These are phyloP conservation scores for Axis porcinus DNA, from an alignment of 2,113 vertebrate species.

Conservation along the genomic window DNA sequence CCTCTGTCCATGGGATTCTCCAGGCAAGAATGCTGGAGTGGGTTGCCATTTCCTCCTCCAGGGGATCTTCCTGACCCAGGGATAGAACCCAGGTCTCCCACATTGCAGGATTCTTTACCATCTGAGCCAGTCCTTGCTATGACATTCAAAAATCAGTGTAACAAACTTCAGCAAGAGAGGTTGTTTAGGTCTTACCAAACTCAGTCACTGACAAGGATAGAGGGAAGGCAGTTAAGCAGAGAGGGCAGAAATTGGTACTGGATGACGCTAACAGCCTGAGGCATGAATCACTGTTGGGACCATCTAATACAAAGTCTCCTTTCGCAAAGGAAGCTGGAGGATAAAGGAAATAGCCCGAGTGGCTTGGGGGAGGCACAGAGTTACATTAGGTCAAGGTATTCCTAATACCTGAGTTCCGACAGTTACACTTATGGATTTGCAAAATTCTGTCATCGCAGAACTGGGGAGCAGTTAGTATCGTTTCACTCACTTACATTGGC, in stretches of 20 bases:
- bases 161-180: not conserved
- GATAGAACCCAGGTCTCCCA: not conserved
- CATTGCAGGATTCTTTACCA: not conserved
- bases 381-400: not conserved
- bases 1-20: not conserved
- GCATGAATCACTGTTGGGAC: not conserved
- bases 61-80: not conserved
- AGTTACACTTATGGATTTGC: not conserved
- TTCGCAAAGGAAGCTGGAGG: not conserved
- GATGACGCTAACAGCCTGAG: not conserved
- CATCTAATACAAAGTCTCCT: not conserved
- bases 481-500: not conserved
- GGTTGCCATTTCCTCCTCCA: not conserved
- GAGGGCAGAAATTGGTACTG: not conserved
- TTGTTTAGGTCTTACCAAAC: not conserved
- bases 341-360: not conserved
- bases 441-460: not conserved
- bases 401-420: not conserved
- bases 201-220: not conserved
- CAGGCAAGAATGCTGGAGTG: not conserved
- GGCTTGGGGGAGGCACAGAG: too few species aligned
- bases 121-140: not conserved
- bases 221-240: not conserved
- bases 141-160: not conserved
- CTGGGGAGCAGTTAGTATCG: not conserved